A percentile compares a stretch with the other conserved stretches of the same genome.
phyloP scores from a whole-genome alignment of 2,113 vertebrate species.

The Bagarius yarrelli region DNA sequence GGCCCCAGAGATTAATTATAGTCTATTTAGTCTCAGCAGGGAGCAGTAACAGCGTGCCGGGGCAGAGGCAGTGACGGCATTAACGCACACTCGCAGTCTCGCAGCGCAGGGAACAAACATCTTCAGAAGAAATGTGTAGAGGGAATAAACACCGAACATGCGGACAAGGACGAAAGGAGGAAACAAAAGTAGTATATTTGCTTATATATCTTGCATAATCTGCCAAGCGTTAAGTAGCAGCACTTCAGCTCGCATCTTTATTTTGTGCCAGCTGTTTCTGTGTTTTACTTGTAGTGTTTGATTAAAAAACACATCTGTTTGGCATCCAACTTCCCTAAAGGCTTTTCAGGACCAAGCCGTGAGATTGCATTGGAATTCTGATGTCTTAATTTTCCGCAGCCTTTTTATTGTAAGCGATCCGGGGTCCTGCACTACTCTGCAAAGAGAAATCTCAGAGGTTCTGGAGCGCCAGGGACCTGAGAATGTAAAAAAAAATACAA shows the following conservation, averaged over 20 bases:
- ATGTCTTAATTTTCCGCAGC: background rate
- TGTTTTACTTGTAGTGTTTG: background rate
- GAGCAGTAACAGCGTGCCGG: slow-evolving; percentile 63
- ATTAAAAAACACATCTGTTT: background rate
- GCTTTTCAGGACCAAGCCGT: background rate
- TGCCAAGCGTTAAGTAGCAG: slow-evolving; percentile 1
- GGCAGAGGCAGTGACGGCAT: slow-evolving; percentile 49
- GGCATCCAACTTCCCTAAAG: background rate
- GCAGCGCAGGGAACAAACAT: slow-evolving; percentile 29
- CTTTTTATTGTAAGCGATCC: no score
- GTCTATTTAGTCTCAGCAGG: slow-evolving; percentile 58
- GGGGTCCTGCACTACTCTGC: no score
- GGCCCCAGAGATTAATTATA: slow-evolving; percentile 66
- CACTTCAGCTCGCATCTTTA: background rate
- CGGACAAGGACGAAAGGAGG: background rate
- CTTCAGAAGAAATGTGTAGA: slow-evolving; percentile 45
- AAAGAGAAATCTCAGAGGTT: no score
- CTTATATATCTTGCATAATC: background rate
- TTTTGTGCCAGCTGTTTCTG: background rate
- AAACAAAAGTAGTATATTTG: background rate
- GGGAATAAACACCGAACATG: slow-evolving; percentile 17
- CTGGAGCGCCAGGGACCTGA: background rate
- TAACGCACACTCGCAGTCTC: slow-evolving; percentile 50
- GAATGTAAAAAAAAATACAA: background rate
- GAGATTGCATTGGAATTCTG: background rate